phyloP scores from a whole-genome alignment of 2,113 vertebrate genomes.

The Apeltes quadracus region DNA sequence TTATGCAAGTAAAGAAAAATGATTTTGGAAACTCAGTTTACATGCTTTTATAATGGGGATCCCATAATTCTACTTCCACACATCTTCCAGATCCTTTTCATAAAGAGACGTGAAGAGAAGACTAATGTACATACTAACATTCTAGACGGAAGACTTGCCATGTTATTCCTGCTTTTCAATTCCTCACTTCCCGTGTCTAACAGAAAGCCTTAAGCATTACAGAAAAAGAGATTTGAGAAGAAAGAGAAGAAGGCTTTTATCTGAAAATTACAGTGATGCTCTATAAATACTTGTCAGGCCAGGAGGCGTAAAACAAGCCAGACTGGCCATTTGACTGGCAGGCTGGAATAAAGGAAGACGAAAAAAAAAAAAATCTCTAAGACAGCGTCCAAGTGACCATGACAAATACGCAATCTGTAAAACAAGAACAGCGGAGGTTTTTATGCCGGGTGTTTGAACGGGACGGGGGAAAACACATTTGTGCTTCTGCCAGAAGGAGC shows the following conservation, averaged over 20 bases:
- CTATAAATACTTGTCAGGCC: conserved; percentile 35
- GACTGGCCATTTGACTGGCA: conserved; percentile 61
- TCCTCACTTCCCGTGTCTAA: not conserved
- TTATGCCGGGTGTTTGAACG: conserved; percentile 54
- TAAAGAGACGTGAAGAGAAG: not conserved
- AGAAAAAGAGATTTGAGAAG: conserved; percentile 24
- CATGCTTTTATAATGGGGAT: not conserved
- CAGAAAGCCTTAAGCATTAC: not conserved
- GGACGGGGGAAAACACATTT: conserved; percentile 58
- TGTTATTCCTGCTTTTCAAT: conserved; percentile 18
- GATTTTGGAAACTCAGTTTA: not conserved
- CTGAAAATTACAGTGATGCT: conserved; percentile 39
- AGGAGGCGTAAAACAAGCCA: conserved; percentile 42
- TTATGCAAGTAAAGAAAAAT: conserved; percentile 10
- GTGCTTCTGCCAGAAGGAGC: conserved; percentile 59
- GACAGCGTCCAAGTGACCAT: conserved; percentile 65
- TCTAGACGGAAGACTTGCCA: not conserved
- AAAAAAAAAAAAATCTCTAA: conserved; percentile 32
- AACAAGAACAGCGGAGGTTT: conserved; percentile 65
- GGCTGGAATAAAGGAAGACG: conserved; percentile 50
- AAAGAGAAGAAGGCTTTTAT: conserved; percentile 36
- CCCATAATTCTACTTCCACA: not conserved
- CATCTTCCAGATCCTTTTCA: not conserved
- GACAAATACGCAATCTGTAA: conserved; percentile 70
- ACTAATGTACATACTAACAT: not conserved